Percentiles rank a stretch among this genome's conserved stretches.
phyloP scores from a whole-genome alignment of 2,888 invertebrate species.

The Alsophila aescularia region DNA sequence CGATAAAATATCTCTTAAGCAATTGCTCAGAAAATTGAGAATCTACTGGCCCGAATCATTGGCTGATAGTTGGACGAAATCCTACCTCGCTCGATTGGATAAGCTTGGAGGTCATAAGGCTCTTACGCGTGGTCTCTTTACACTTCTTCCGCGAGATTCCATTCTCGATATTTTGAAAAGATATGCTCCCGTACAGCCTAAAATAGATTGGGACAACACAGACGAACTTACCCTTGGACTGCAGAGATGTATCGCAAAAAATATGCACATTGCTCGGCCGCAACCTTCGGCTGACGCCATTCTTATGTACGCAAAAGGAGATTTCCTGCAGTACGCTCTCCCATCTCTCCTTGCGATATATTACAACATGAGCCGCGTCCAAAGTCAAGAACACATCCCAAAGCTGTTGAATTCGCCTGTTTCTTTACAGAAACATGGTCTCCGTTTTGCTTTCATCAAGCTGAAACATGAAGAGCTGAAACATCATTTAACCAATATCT shows the following conservation, averaged over 20 bases:
- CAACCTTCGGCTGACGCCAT: slow-evolving; percentile 57
- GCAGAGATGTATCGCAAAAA: slow-evolving; percentile 62
- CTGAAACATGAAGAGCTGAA: slow-evolving; percentile 50
- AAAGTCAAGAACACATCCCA: slow-evolving; percentile 49
- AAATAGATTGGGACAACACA: slow-evolving; percentile 59
- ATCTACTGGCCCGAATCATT: slow-evolving; percentile 62
- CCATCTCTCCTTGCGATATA: slow-evolving; percentile 65
- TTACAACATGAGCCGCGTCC: slow-evolving; percentile 53
- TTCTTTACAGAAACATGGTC: slow-evolving; percentile 68
- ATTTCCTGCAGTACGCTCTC: slow-evolving; percentile 64
- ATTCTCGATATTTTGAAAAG: slow-evolving; percentile 52
- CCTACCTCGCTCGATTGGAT: slow-evolving; percentile 48
- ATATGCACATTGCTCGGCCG: slow-evolving; percentile 68
- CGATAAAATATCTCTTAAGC: slow-evolving; percentile 47
- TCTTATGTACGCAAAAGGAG: slow-evolving; percentile 64
- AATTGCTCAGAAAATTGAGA: slow-evolving; percentile 57
- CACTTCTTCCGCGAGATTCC: slow-evolving; percentile 47
- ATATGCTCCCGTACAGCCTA: slow-evolving; percentile 57
- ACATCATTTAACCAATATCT: slow-evolving; percentile 52
- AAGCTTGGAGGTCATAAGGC: slow-evolving; percentile 50
- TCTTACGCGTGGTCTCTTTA: slow-evolving; percentile 55
- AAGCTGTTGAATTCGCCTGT: slow-evolving; percentile 59
- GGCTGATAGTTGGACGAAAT: slow-evolving; percentile 48
- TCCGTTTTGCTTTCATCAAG: slow-evolving; percentile 58
- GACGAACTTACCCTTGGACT: slow-evolving; percentile 57